These are phyloP conservation scores for Penaeus chinensis DNA, from an alignment of 1,140 invertebrate species.

Conservation along the genomic window DNA sequence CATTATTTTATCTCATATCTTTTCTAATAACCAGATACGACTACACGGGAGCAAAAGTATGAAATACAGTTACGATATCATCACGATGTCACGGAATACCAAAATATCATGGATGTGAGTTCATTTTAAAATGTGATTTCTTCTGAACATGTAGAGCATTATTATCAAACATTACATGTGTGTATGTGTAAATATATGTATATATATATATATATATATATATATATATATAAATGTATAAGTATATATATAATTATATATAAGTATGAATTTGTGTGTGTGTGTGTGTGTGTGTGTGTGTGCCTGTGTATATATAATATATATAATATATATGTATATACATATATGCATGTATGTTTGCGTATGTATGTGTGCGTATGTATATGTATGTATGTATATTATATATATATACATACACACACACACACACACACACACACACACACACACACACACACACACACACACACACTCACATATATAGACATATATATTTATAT, in stretches of 20 bases:
- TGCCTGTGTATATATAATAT: neutral
- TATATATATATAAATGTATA: neutral
- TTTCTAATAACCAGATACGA: too few species aligned
- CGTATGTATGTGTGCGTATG: neutral
- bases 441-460: neutral
- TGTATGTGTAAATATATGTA: constrained; percentile 1
- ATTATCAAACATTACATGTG: neutral
- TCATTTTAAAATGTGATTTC: too few species aligned
- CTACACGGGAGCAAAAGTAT: too few species aligned
- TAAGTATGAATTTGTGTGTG: neutral
- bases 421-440: neutral
- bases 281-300: neutral
- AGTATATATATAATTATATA: neutral
- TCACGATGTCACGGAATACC: too few species aligned
- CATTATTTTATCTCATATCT: too few species aligned
- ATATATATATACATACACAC: neutral
- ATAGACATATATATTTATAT: too few species aligned
- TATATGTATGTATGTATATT: constrained; percentile 11
- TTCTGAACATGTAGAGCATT: too few species aligned
- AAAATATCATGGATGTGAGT: too few species aligned
- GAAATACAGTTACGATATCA: too few species aligned
- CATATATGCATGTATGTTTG: neutral
- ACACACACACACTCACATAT: too few species aligned
- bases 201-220: neutral
- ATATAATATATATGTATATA: neutral